Evolutionary conservation across 2,797 vertebrate genomes (phyloP).

Genomic region (Smutsia temminckii): DNA sequence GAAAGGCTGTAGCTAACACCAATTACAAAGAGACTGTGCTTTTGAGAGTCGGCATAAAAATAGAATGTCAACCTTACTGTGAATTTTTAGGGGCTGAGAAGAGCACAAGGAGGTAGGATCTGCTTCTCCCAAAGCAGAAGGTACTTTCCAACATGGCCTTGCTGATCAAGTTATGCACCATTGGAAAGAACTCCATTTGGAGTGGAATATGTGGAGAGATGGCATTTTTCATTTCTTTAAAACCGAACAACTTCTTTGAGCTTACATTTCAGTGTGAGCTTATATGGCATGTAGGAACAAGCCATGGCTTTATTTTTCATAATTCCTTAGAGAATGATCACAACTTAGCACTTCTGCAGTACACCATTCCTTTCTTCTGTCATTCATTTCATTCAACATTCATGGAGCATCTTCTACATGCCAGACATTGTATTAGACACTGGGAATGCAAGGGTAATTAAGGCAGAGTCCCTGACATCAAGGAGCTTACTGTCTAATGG

Average conservation of each 20-base stretch:
- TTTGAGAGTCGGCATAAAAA: constrained; percentile 53
- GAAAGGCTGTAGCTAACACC: constrained; percentile 53
- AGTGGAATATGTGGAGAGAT: neutral
- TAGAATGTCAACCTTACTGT: constrained; percentile 34
- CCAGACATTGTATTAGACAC: neutral
- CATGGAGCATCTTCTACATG: neutral
- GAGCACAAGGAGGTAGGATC: neutral
- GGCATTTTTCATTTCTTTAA: neutral
- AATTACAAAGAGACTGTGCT: constrained; percentile 56
- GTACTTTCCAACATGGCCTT: neutral
- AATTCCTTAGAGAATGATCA: neutral
- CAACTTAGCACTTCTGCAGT: neutral
- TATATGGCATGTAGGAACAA: neutral
- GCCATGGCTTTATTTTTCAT: neutral
- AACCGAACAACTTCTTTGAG: neutral
- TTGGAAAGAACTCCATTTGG: neutral
- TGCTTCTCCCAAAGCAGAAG: constrained; percentile 19
- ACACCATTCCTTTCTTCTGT: neutral
- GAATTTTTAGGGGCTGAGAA: constrained; percentile 13
- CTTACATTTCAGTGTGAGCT: neutral
- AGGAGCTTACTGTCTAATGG: neutral
- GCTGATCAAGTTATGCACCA: neutral
- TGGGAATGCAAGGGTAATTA: neutral
- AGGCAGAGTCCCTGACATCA: neutral
- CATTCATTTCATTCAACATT: neutral